Conservation (phyloP, 2,888 invertebrate genomes). For the Cheilosia soror region DNA sequence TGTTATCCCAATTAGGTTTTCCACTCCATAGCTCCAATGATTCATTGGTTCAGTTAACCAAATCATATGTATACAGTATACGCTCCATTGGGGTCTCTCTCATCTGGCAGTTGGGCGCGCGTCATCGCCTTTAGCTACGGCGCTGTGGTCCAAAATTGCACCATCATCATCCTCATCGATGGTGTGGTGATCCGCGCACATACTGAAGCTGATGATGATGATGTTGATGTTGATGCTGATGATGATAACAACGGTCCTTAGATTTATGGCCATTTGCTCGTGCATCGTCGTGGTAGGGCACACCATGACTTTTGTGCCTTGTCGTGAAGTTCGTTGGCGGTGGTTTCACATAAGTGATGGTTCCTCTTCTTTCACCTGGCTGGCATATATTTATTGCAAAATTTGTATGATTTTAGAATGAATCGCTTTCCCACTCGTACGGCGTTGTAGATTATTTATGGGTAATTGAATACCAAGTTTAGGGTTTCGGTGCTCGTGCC, state of each 20-base stretch:
- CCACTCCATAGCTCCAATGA: constrained; percentile 58
- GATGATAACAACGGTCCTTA: constrained; percentile 73
- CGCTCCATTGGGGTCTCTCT: constrained; percentile 41
- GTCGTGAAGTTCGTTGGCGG: constrained; percentile 52
- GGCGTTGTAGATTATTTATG: constrained; percentile 2
- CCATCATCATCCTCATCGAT: constrained; percentile 51
- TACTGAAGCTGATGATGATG: constrained; percentile 16
- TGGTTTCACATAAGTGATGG: constrained; percentile 63
- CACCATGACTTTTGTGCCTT: constrained; percentile 49
- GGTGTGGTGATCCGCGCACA: constrained; percentile 32
- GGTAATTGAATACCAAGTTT: not conserved
- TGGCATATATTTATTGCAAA: constrained; percentile 38
- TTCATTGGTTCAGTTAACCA: constrained; percentile 57
- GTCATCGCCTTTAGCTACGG: constrained; percentile 72
- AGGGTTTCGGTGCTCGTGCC: not conserved
- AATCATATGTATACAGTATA: constrained; percentile 9
- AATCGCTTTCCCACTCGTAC: constrained; percentile 2
- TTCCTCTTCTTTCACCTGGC: constrained; percentile 57
- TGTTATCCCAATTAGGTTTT: constrained; percentile 78
- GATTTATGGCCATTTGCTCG: constrained; percentile 72
- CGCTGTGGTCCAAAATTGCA: constrained; percentile 66
- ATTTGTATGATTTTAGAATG: constrained; percentile 30
- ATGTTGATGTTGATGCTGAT: constrained; percentile 54
- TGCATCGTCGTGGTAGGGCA: constrained; percentile 72
- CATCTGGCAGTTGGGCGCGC: constrained; percentile 71